Base-by-base conservation (phyloP, 1,140 invertebrate species). In the Drepana arcuata region DNA sequence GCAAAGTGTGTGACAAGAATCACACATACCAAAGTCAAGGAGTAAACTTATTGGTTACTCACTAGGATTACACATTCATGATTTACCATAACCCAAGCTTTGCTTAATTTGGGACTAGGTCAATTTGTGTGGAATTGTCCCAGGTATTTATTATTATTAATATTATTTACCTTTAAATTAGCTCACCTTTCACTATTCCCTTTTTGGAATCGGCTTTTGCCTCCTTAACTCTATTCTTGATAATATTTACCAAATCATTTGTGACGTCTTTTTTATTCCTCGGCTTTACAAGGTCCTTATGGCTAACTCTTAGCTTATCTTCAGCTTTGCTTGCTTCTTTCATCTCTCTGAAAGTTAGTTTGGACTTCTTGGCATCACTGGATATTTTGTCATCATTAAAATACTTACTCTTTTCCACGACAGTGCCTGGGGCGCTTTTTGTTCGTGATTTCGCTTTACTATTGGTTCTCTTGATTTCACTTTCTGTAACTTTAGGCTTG, bases 181-280 rank as follows among this genome's bases (percentile, higher is more conserved):
- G 47, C 27, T 33, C 42, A 73, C 69, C 65, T 75, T 79, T 75
- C 0, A 66, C 61, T 26, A 59, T 46, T 26, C 41, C 36, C 35
- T 54, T 63, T 29, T 71, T 78, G n/a, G 61, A 40, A 25, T 68
- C 44, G 14, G 32, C 29, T 58, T 84, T 85, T 28, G 80, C 68
- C 62, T 84, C 67, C 34, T 64, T 69, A 6, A 86, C 68, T 41
- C 72, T 64, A 23, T 38, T 55, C 46, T 86, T 86, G 7, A 86
- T 67, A 7, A 86, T 64, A 29, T 73, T 47, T 7, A 86, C 57
- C 16, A 87, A 66, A 41, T 85, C 84, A 28, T 65, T 55, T 31
- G 55, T 75, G 4, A 85, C 73, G 68, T 85, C 81, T 39, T 64
- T 58, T 45, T 68, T 72, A 11, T 41, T 16, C 32, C 67, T 67